These are phyloP conservation scores for Bathybates hornii DNA, from an alignment of 2,113 vertebrate genomes.

Conservation along the genomic window DNA sequence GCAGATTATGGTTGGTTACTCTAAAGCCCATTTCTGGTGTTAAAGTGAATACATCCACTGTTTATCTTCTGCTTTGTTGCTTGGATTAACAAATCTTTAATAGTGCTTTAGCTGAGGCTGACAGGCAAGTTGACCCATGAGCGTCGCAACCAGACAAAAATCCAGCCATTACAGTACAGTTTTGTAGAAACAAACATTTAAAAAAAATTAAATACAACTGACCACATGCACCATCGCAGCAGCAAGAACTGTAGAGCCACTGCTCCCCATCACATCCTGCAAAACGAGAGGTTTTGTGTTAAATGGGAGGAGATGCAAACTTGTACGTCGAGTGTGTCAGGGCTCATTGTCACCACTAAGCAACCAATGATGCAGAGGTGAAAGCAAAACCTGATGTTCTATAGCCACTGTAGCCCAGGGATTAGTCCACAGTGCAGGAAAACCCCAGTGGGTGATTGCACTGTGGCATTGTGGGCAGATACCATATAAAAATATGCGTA, in stretches of 20 bases:
- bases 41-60: fast-evolving
- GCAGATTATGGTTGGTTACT: background rate
- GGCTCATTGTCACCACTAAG: constrained; percentile 67
- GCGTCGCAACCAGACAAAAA: background rate
- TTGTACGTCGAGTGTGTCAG: constrained; percentile 17
- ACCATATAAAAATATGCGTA: background rate
- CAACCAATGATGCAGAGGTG: constrained; percentile 39
- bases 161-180: background rate
- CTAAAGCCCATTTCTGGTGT: background rate
- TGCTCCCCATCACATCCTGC: background rate
- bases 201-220: background rate
- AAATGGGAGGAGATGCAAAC: background rate
- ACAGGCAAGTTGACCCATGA: background rate
- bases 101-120: background rate
- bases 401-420: constrained; percentile 37
- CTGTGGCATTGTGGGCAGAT: background rate
- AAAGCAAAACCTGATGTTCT: constrained; percentile 68
- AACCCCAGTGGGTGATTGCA: background rate
- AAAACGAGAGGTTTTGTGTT: background rate
- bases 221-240: background rate
- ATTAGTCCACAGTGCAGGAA: constrained; percentile 34
- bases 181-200: background rate
- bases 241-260: fast-evolving
- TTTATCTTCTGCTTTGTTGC: background rate
- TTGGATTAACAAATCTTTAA: background rate